phyloP scores from a whole-genome alignment of 2,797 vertebrate genomes.

The Danionella dracula region DNA sequence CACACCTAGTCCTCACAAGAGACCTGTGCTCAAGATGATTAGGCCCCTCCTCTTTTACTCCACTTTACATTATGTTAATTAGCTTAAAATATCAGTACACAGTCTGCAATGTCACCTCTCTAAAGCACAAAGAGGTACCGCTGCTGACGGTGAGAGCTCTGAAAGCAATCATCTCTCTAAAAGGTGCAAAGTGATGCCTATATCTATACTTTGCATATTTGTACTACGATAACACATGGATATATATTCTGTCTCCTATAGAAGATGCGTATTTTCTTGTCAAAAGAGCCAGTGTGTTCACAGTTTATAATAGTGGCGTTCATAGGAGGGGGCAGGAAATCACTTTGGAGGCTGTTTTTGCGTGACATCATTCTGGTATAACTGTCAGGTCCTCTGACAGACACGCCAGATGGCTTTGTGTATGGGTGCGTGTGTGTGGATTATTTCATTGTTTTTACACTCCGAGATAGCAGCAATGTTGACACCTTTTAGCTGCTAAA shows the following conservation, averaged over 20 bases:
- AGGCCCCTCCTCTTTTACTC: conserved; percentile 13
- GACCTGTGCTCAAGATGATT: conserved; percentile 18
- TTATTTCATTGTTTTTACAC: conserved; percentile 51
- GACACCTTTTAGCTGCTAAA: conserved; percentile 48
- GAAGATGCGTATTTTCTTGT: neutral
- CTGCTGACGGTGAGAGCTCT: neutral
- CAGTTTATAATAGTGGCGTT: conserved; percentile 19
- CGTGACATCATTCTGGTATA: conserved; percentile 50
- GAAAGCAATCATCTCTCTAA: neutral
- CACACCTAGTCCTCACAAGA: conserved; percentile 34
- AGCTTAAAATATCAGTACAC: neutral
- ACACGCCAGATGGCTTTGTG: conserved; percentile 45
- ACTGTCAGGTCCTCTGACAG: conserved; percentile 52
- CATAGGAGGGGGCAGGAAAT: conserved; percentile 37
- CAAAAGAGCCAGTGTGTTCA: conserved; percentile 15
- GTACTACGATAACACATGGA: conserved; percentile 23
- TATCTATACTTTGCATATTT: neutral
- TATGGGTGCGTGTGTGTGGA: conserved; percentile 32
- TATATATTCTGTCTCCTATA: conserved; percentile 23
- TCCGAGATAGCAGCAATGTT: conserved; percentile 44
- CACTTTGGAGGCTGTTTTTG: conserved; percentile 46
- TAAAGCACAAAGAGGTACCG: neutral
- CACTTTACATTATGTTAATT: conserved; percentile 20
- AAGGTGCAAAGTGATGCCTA: neutral
- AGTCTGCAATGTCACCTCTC: neutral